Evolutionary conservation across 2,888 invertebrate genomes (phyloP), one percentile per base, ranked within the genome.

Genomic region (Creontiades dilutus): DNA sequence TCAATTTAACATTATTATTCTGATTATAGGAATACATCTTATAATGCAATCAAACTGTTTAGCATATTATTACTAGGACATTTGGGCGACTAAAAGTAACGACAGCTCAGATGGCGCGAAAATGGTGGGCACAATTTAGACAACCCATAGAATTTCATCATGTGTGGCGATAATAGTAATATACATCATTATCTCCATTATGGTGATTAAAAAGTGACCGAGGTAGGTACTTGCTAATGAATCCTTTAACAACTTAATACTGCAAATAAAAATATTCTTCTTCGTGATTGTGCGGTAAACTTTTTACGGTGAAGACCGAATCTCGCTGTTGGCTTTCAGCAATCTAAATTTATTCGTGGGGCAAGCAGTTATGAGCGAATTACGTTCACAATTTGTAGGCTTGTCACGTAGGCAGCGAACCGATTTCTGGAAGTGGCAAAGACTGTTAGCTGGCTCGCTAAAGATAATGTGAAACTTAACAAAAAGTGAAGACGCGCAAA

Each of bases 351-450:
- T 37, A 37, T 85, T 85, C 85, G 61, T 14, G 14, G 85, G 16
- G 85, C 85, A 19, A n/a, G 57, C 61, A 23, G 27, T 27, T 37
- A 85, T 23, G 85, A 55, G 85, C 85, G 27, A 57, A 28, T 61
- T 85, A 85, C 85, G 85, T 28, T 14, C 16, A 9, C 61, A 48
- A 55, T 55, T 85, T 37, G 27, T 5, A 85, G 57, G 85, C 85
- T 3, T 28, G 85, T 85, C 85, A 85, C 85, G 85, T 85, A 85
- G 61, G 11, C 57, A 61, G 57, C 57, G 85, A 85, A 28, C 61
- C 85, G 55, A 85, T 85, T 85, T 85, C 37, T 55, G 61, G 16
- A 13, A 27, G 85, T 57, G 85, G 52, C 28, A 28, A 57, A 85
- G 85, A 85, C 57, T 61, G 19, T 82, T 82, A 52, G 52, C 47